Evolutionary conservation across 2,888 invertebrate genomes (phyloP).

Genomic region (Diabrotica balteata): DNA sequence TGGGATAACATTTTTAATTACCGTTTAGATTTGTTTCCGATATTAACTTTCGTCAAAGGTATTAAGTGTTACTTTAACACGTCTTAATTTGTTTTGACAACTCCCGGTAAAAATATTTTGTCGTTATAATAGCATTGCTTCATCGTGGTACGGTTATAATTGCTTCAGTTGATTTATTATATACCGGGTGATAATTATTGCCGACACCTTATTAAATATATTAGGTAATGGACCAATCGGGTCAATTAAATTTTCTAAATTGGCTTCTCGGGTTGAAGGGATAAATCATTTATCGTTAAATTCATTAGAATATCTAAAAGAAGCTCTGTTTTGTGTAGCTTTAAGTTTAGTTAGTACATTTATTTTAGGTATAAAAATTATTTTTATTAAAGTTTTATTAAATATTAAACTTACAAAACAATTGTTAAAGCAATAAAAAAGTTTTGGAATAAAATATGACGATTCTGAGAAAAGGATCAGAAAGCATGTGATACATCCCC

Average conservation of each 20-base stretch:
- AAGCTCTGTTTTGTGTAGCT: no score
- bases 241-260: slow-evolving; percentile 12
- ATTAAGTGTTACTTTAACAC: slow-evolving; percentile 31
- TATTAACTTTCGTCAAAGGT: slow-evolving; percentile 30
- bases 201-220: slow-evolving; percentile 23
- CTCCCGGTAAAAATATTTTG: slow-evolving; percentile 30
- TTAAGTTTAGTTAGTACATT: no score
- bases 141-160: slow-evolving; percentile 25
- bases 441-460: no score
- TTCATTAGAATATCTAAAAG: no score
- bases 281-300: background rate
- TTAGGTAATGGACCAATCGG: slow-evolving; percentile 12
- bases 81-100: slow-evolving; percentile 36
- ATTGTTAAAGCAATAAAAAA: no score
- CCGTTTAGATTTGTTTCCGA: slow-evolving; percentile 26
- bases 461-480: no score
- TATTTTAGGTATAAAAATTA: no score
- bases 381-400: no score
- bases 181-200: slow-evolving; percentile 20
- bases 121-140: slow-evolving; percentile 28
- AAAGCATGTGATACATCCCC: no score
- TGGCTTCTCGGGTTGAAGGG: slow-evolving; percentile 3
- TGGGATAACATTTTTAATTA: slow-evolving; percentile 29
- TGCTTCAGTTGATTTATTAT: slow-evolving; percentile 21
- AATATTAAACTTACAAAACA: no score